Evolutionary conservation across 2,113 vertebrate genomes (phyloP), one percentile per base, ranked within the genome.

Genomic region (Forbesichthys papilliferus): DNA sequence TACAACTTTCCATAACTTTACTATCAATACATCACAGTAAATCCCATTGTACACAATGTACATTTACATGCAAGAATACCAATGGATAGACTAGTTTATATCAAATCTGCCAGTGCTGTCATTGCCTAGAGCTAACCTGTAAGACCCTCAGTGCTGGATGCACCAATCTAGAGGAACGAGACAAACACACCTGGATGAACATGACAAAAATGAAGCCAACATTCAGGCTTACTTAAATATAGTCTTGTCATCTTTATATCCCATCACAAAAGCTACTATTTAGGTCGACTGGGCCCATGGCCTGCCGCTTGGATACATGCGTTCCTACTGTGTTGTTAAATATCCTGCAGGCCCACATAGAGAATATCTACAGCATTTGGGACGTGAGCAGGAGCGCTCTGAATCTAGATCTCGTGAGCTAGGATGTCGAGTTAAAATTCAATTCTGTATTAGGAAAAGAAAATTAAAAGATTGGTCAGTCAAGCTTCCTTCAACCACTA

Each of bases 161-260:
- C 68, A 74, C 57, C 12, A 8, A 71, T 58, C 66, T 65, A 62
- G 70, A 82, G 54, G 18, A 67, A 73, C 65, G 34, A 66, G 60
- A 78, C 62, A 13, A 78, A 69, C 11, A 75, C 48, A 64, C 60
- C 55, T 11, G 36, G 61, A 73, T 52, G 68, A 67, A 83, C 61
- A 72, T 48, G n/a, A 74, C 58, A 54, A 73, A 73, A 36, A 66
- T 64, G 10, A 81, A 65, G 56, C 53, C 64, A 66, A 62, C 42
- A 71, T 14, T 53, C 14, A 6, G n/a, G n/a, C 52, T 53, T n/a
- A 53, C n/a, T 16, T 53, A 53, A 53, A 84, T 42, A 42, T 60
- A 72, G 27, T 66, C 71, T 60, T 74, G 27, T 66, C 71, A 65
- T 79, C 52, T 68, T 70, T 63, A 69, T 77, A 75, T 64, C 69